Base-by-base conservation (phyloP, 2,888 invertebrate genomes). In the Papilio protenor region DNA sequence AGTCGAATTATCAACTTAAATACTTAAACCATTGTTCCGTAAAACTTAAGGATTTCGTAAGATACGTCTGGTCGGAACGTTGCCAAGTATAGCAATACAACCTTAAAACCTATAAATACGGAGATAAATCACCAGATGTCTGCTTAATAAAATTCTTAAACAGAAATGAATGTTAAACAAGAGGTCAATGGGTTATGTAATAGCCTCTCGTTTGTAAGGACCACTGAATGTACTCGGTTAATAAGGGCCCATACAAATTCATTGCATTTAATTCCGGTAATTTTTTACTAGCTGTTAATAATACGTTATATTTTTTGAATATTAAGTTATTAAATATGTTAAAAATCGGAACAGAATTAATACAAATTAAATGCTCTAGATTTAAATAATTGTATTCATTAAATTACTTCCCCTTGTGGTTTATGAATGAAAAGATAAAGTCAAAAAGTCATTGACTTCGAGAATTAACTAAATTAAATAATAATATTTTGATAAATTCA, bases 21-120 rank as follows among this genome's bases (percentile, higher is more conserved):
- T 27, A 73, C 73, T 77, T 73, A 40, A 75, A 64, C 27, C 78
- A 78, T 78, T 72, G 64, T 72, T 72, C 78, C 16, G 71, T 78
- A 66, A 61, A 71, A 71, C 49, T 69, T 70, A 70, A 70, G 8
- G 5, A 27, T 72, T 72, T 75, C 72, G 75, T 33, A 75, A 75
- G 23, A 59, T 18, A 21, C 49, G 55, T 49, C 66, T 61, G 21
- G 64, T 69, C 45, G 21, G 55, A 57, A 23, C 74, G 27, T 59
- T 12, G 49, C 75, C 75, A 75, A 61, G 69, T 70, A 74, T 74
- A 74, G 77, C 47, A 69, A 66, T 59, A 70, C 74, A 57, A 40
- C 74, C 70, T n/a, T 59, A 70, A 69, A 57, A 49, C 70, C 59
- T 21, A 77, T 69, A 66, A 70, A 47, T 55, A 52, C 16, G 21